Conservation (phyloP, 2,797 vertebrate genomes). For the Avahi laniger region DNA sequence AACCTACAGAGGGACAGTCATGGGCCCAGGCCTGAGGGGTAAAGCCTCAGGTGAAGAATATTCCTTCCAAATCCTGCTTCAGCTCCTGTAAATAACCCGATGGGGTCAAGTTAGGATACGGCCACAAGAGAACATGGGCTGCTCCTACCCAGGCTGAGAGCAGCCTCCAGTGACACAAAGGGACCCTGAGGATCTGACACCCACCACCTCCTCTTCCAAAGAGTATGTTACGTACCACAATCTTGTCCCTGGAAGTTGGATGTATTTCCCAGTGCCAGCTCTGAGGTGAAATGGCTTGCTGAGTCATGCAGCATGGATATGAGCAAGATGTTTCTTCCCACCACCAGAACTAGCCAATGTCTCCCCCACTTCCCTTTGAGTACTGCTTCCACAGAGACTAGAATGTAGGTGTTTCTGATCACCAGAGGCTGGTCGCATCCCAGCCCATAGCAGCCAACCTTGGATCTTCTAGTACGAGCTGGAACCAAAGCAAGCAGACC, state of each 20-base stretch:
- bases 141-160: neutral
- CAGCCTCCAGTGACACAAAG: neutral
- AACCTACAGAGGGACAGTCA: neutral
- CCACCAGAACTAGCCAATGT: neutral
- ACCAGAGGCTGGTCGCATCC: neutral
- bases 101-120: neutral
- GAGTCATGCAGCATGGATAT: neutral
- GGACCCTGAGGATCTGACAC: neutral
- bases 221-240: neutral
- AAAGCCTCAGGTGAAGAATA: neutral
- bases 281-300: neutral
- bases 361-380: neutral
- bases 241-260: neutral
- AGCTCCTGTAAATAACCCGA: conserved; percentile 33
- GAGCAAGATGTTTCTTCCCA: neutral
- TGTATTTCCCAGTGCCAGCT: neutral
- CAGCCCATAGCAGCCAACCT: neutral
- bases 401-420: neutral
- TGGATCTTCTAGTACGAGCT: neutral
- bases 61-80: conserved; percentile 1
- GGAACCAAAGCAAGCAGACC: neutral
- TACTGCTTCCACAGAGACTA: neutral
- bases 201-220: neutral
- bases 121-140: neutral
- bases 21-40: neutral